Evolutionary conservation across 1,140 invertebrate genomes (phyloP).

Genomic region (Battus philenor): DNA sequence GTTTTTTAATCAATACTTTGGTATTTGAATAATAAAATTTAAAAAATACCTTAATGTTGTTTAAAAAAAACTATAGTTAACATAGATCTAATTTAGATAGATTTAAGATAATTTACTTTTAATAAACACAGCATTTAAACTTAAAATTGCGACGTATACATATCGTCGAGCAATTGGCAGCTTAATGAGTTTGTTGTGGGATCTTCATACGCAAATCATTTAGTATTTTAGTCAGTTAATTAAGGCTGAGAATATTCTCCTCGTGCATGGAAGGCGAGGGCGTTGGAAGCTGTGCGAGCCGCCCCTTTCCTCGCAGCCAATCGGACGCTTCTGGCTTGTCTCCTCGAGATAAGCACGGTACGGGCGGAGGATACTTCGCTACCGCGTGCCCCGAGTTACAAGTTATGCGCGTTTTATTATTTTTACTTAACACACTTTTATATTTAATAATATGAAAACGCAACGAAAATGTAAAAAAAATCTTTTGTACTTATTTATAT

Average conservation of each 20-base stretch:
- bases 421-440: too few relatives aligned
- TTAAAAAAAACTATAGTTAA: too few relatives aligned
- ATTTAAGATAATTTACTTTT: too few relatives aligned
- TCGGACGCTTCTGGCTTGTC: conserved; percentile 36
- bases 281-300: conserved; percentile 31
- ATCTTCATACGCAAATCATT: conserved; percentile 14
- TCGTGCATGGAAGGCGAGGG: conserved; percentile 32
- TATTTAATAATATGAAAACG: too few relatives aligned
- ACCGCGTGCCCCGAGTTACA: conserved; percentile 9
- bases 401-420: conserved; percentile 16
- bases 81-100: too few relatives aligned
- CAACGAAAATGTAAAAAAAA: too few relatives aligned
- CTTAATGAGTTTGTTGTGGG: neutral
- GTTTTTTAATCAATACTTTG: too few relatives aligned
- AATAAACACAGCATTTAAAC: too few relatives aligned
- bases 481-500: too few relatives aligned
- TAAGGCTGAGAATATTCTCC: conserved; percentile 16
- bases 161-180: neutral
- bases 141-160: neutral
- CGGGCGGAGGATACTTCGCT: conserved; percentile 7
- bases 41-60: too few relatives aligned
- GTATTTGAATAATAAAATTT: too few relatives aligned
- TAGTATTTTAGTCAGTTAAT: conserved; percentile 9
- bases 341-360: conserved; percentile 29
- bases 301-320: conserved; percentile 60